Percentiles rank a stretch among this genome's conserved stretches.
phyloP scores from a whole-genome alignment of 1,140 invertebrate genomes.

The Musca vetustissima region DNA sequence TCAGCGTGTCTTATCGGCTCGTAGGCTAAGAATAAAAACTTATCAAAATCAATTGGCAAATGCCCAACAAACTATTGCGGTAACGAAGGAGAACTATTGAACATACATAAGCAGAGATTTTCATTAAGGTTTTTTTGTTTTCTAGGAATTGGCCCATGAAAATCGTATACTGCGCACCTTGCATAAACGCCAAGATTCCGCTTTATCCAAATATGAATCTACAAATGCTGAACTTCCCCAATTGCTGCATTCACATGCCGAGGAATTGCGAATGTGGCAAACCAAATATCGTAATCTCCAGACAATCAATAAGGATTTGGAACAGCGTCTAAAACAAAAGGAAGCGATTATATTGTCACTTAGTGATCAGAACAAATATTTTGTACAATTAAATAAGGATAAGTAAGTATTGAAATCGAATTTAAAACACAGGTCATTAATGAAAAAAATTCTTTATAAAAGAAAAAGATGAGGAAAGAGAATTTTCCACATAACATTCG shows the following conservation, averaged over 20 bases:
- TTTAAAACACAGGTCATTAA: background rate
- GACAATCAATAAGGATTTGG: slow-evolving; percentile 63
- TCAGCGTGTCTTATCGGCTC: slow-evolving; percentile 73
- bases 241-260: slow-evolving; percentile 71
- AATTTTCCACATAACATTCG: no score
- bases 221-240: slow-evolving; percentile 73
- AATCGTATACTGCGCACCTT: slow-evolving; percentile 71
- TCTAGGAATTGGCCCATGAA: slow-evolving; percentile 72
- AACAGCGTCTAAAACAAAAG: slow-evolving; percentile 66
- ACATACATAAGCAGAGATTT: background rate
- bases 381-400: slow-evolving; percentile 69
- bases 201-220: slow-evolving; percentile 71
- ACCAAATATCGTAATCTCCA: slow-evolving; percentile 69
- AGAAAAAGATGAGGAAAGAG: no score
- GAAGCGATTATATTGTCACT: slow-evolving; percentile 65
- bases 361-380: slow-evolving; percentile 69
- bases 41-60: slow-evolving; percentile 78
- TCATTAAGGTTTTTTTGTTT: slow-evolving; percentile 27
- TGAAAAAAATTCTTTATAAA: background rate
- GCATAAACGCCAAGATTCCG: slow-evolving; percentile 75
- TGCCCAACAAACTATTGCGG: slow-evolving; percentile 75
- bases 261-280: slow-evolving; percentile 73
- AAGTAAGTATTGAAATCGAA: slow-evolving; percentile 60
- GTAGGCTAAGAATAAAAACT: slow-evolving; percentile 71
- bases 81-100: slow-evolving; percentile 57